A percentile compares a stretch with the other conserved stretches of the same genome.
These are phyloP conservation scores for Nomia melanderi DNA, from an alignment of 1,140 invertebrate species.

Conservation along the genomic window DNA sequence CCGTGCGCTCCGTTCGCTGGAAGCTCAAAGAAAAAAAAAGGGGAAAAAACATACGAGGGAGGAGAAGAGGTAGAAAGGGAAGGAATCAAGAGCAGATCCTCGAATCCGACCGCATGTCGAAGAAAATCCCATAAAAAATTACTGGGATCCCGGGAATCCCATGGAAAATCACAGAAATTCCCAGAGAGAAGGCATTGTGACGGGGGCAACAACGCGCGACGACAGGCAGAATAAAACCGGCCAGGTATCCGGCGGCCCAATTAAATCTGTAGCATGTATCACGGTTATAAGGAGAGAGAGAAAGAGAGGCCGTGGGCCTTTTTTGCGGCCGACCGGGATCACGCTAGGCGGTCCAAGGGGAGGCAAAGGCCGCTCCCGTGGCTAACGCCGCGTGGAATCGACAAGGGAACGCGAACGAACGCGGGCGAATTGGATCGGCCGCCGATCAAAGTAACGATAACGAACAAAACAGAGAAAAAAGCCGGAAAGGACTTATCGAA, in stretches of 20 bases:
- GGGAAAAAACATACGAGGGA: no score
- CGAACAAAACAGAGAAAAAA: no score
- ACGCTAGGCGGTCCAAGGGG: constrained; percentile 38
- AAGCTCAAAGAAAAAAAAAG: no score
- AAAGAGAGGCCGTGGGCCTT: no score
- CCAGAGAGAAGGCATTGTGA: neutral
- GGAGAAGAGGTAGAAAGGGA: no score
- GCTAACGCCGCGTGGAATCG: constrained; percentile 59
- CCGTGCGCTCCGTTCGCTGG: no score
- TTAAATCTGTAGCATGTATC: constrained; percentile 61
- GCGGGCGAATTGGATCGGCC: no score
- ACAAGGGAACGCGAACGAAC: constrained; percentile 42
- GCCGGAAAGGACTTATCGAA: no score
- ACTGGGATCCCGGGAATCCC: no score
- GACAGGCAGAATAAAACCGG: constrained; percentile 32
- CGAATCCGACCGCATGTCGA: no score
- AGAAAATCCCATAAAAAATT: no score
- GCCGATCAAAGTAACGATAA: neutral
- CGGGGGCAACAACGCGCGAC: neutral
- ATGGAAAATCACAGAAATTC: constrained; percentile 25
- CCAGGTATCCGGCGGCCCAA: constrained; percentile 47
- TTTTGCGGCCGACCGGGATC: constrained; percentile 49
- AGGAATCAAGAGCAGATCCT: no score
- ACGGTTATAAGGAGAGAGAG: constrained; percentile 48
- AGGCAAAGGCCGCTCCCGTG: constrained; percentile 51